Conservation (phyloP, 1,140 invertebrate species). For the Anagrus nilaparvatae region DNA sequence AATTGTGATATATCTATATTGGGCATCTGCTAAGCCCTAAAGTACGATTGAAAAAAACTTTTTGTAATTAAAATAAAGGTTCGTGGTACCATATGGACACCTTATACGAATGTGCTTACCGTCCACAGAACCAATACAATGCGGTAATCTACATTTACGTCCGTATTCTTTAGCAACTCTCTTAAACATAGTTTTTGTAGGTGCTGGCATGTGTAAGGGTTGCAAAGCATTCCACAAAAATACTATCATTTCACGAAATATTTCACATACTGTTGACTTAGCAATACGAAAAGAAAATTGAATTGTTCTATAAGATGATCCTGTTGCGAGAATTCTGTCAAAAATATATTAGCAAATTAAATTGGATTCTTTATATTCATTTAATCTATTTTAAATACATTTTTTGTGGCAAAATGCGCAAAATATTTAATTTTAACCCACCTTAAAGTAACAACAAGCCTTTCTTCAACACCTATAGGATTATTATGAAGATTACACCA, state of each 20-base stretch:
- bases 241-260: neutral
- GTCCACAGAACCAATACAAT: constrained; percentile 30
- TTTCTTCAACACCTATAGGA: neutral
- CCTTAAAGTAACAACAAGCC: neutral
- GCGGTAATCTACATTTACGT: constrained; percentile 18
- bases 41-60: constrained; percentile 38
- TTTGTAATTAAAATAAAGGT: constrained; percentile 39
- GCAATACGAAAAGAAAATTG: neutral
- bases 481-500: neutral
- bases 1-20: constrained; percentile 38
- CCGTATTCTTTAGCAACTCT: neutral
- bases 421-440: too few relatives aligned
- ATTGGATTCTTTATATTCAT: too few relatives aligned
- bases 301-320: neutral
- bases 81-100: constrained; percentile 30
- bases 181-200: neutral
- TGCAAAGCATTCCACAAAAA: neutral
- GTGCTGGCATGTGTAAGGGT: neutral
- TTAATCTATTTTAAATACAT: too few relatives aligned
- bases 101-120: constrained; percentile 34
- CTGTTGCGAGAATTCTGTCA: neutral
- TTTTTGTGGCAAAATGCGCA: too few relatives aligned
- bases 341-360: neutral
- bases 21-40: constrained; percentile 38
- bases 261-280: neutral